Evolutionary conservation across 2,113 vertebrate genomes (phyloP).

Genomic region (Psettodes erumei): DNA sequence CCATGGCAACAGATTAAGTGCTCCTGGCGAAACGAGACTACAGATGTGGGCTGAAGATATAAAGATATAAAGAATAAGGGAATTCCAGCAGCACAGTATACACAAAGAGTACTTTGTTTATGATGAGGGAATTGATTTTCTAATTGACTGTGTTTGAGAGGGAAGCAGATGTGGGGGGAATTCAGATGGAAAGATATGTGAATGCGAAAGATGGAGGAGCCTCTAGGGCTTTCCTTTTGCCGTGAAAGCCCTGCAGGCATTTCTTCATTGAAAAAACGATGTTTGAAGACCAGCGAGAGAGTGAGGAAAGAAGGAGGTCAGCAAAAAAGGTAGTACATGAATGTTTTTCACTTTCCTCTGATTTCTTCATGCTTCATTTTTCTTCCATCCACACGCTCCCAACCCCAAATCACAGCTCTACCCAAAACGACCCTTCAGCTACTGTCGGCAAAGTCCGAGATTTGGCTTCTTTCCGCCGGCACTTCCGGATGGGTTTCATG

Average conservation of each 20-base stretch:
- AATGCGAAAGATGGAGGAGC: constrained; percentile 46
- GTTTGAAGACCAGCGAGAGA: constrained; percentile 55
- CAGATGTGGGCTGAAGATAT: constrained; percentile 62
- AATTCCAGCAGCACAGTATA: constrained; percentile 45
- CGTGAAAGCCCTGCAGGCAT: constrained; percentile 51
- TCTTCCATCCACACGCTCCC: constrained; percentile 3
- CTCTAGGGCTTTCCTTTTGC: constrained; percentile 56
- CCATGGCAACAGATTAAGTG: constrained; percentile 71
- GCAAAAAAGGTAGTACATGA: constrained; percentile 21
- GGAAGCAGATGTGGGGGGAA: constrained; percentile 60
- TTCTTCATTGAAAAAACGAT: constrained; percentile 50
- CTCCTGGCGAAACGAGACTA: constrained; percentile 44
- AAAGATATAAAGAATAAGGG: constrained; percentile 57
- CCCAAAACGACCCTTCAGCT: constrained; percentile 82
- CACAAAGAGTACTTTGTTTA: constrained; percentile 49
- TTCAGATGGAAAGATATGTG: constrained; percentile 57
- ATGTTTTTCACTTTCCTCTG: constrained; percentile 36
- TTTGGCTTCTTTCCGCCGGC: constrained; percentile 90
- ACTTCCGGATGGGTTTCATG: constrained; percentile 96
- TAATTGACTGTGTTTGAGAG: constrained; percentile 69
- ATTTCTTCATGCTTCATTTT: constrained; percentile 32
- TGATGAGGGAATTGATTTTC: constrained; percentile 68
- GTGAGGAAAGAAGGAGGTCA: constrained; percentile 38
- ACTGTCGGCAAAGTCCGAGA: constrained; percentile 88
- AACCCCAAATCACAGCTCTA: constrained; percentile 60